phyloP scores from a whole-genome alignment of 1,140 invertebrate genomes.

The Cyrtorhinus lividipennis region DNA sequence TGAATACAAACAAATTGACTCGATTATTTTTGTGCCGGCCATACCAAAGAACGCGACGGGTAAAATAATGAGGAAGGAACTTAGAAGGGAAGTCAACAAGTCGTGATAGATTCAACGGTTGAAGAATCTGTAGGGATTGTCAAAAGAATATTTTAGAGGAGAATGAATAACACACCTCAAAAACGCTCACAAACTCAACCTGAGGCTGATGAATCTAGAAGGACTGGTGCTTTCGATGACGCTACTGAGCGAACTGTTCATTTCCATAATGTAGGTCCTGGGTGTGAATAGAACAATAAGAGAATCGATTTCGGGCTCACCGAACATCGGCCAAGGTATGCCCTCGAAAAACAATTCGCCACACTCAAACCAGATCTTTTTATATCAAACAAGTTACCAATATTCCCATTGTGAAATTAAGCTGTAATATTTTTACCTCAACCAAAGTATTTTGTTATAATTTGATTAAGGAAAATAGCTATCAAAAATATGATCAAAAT shows the following conservation, averaged over 20 bases:
- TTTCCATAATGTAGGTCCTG: not conserved
- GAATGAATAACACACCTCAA: not conserved
- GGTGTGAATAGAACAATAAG: not conserved
- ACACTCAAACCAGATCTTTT: too few species aligned
- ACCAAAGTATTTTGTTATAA: too few species aligned
- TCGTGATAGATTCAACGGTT: not conserved
- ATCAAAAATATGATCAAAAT: too few species aligned
- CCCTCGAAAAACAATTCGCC: too few species aligned
- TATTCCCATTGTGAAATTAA: too few species aligned
- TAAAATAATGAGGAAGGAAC: slow-evolving; percentile 51
- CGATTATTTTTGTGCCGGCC: slow-evolving; percentile 46
- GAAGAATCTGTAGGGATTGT: not conserved
- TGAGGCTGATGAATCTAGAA: not conserved
- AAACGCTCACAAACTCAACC: not conserved
- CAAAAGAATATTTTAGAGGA: not conserved
- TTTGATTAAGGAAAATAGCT: too few species aligned
- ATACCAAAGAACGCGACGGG: slow-evolving; percentile 61
- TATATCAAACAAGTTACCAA: too few species aligned
- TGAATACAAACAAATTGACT: slow-evolving; percentile 50
- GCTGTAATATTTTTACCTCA: too few species aligned
- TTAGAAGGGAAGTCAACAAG: slow-evolving; percentile 30
- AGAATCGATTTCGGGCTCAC: too few species aligned
- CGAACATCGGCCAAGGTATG: too few species aligned
- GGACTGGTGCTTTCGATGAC: not conserved
- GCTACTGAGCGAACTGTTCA: not conserved